A percentile compares a stretch with the other conserved stretches of the same genome.
These are phyloP conservation scores for Ammospiza nelsoni DNA, from an alignment of 2,113 vertebrate genomes.

Conservation along the genomic window DNA sequence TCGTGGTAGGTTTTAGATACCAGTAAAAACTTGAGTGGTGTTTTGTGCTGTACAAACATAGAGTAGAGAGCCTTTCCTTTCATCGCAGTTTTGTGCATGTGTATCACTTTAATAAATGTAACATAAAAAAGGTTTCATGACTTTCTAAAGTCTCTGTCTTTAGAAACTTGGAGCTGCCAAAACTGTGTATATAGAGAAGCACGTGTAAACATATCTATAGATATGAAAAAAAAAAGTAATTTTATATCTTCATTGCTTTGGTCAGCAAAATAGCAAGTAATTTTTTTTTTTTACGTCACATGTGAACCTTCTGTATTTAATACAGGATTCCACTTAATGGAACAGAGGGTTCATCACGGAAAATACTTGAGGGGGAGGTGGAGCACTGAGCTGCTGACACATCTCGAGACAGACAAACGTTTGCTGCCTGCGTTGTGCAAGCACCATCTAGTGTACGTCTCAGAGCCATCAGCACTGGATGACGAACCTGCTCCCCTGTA, in stretches of 20 bases:
- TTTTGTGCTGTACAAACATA: neutral
- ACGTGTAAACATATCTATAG: neutral
- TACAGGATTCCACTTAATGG: neutral
- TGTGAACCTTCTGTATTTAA: neutral
- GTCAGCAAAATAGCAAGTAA: neutral
- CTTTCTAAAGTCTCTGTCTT: neutral
- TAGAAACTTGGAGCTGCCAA: neutral
- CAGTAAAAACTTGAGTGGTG: neutral
- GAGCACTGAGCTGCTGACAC: neutral
- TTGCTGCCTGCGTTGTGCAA: slow-evolving; percentile 46
- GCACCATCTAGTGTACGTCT: slow-evolving; percentile 66
- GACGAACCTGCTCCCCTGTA: fast-evolving
- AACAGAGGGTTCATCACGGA: neutral
- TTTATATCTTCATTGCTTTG: neutral
- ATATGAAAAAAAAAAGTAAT: neutral
- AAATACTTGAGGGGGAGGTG: neutral
- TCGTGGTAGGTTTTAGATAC: neutral
- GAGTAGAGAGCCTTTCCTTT: neutral
- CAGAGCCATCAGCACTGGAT: neutral
- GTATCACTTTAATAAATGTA: neutral
- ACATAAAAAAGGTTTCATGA: neutral
- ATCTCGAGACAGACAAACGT: neutral
- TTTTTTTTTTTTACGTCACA: neutral
- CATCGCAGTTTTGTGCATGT: neutral
- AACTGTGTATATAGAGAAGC: neutral